Evolutionary conservation across 2,888 invertebrate species (phyloP).

Genomic region (Neoitamus cyanurus): DNA sequence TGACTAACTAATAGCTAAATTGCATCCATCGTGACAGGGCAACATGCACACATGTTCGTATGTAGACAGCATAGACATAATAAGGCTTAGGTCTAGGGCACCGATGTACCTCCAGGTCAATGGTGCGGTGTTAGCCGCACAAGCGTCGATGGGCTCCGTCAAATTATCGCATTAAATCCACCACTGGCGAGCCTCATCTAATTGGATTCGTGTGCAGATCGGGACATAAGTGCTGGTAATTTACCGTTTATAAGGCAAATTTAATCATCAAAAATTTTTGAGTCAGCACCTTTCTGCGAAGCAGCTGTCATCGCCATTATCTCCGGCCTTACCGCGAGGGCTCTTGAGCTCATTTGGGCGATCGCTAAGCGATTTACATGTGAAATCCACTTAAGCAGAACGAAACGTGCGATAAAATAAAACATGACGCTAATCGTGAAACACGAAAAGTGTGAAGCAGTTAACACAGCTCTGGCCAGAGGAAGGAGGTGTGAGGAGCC

Average conservation of each 20-base stretch:
- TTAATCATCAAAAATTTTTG: conserved; percentile 40
- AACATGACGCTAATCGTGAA: conserved; percentile 31
- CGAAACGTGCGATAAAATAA: conserved; percentile 44
- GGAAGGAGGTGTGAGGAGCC: background rate
- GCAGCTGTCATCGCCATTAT: conserved; percentile 29
- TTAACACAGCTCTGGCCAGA: background rate
- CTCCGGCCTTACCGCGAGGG: background rate
- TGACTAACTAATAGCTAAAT: background rate
- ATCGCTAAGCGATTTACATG: conserved; percentile 35
- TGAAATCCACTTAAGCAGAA: conserved; percentile 42
- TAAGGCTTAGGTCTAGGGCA: background rate
- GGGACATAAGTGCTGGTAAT: background rate
- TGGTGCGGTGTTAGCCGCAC: background rate
- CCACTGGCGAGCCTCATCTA: background rate
- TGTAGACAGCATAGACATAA: background rate
- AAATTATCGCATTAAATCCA: conserved; percentile 38
- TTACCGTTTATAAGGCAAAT: conserved; percentile 34
- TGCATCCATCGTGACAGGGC: background rate
- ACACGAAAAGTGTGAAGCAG: conserved; percentile 43
- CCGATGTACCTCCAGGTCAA: background rate
- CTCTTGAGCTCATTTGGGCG: conserved; percentile 26
- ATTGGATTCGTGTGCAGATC: background rate
- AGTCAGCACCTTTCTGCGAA: conserved; percentile 35
- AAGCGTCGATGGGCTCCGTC: background rate
- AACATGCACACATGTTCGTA: background rate